Evolutionary conservation across 2,797 vertebrate genomes (phyloP).

Genomic region (Aplochiton taeniatus): DNA sequence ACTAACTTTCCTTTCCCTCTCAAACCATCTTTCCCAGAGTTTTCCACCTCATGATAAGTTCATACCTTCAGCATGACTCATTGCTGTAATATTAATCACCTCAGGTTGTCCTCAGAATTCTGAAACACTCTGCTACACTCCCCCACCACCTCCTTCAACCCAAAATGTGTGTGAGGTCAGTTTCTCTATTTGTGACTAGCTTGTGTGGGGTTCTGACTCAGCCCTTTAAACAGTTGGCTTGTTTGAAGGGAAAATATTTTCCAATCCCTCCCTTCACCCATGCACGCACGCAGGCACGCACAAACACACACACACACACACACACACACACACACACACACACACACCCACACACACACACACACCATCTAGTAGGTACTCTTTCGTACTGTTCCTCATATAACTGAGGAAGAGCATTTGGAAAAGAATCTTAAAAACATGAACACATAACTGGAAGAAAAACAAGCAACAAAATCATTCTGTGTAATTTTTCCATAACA

Average conservation of each 20-base stretch:
- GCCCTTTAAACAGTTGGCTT: background rate
- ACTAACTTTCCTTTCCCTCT: no score
- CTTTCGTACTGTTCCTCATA: no score
- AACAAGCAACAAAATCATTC: no score
- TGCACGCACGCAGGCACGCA: background rate
- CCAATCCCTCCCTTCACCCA: background rate
- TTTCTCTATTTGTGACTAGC: background rate
- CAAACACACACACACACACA: background rate
- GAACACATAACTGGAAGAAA: no score
- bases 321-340: background rate
- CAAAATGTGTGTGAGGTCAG: constrained; percentile 14
- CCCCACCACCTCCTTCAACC: no score
- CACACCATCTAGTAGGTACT: no score
- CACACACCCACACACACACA: background rate
- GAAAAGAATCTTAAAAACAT: no score
- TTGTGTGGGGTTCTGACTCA: constrained; percentile 2
- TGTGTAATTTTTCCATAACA: no score
- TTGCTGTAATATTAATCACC: constrained; percentile 46
- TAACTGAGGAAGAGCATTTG: no score
- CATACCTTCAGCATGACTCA: constrained; percentile 59
- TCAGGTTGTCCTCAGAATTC: constrained; percentile 39
- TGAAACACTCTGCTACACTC: no score
- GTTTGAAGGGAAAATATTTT: background rate
- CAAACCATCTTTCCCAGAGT: no score
- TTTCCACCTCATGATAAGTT: constrained; percentile 56